Conservation (phyloP, 2,888 invertebrate species). For the Phengaris alcon region DNA sequence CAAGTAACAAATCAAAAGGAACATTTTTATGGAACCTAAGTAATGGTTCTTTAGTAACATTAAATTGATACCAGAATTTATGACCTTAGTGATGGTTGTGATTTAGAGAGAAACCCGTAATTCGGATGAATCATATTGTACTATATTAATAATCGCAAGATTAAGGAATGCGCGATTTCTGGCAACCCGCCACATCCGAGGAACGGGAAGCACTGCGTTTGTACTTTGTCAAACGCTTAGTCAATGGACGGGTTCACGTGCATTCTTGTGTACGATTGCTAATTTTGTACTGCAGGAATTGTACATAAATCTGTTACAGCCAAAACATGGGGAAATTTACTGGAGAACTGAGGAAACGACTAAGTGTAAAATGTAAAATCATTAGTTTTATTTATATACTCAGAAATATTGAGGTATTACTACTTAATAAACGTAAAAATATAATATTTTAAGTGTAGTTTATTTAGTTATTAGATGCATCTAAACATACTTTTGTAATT, state of each 20-base stretch:
- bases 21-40: too few relatives aligned
- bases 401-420: too few relatives aligned
- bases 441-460: too few relatives aligned
- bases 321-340: conserved; percentile 19
- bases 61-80: too few relatives aligned
- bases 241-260: not conserved
- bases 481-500: too few relatives aligned
- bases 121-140: conserved; percentile 6
- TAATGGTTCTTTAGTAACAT: too few relatives aligned
- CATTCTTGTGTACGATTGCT: not conserved
- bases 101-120: not conserved
- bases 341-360: not conserved
- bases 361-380: too few relatives aligned
- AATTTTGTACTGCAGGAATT: not conserved
- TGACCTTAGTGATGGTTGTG: too few relatives aligned
- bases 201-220: conserved; percentile 54
- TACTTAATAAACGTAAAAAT: too few relatives aligned
- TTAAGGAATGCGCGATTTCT: conserved; percentile 54
- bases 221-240: conserved; percentile 50
- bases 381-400: too few relatives aligned
- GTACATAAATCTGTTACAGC: not conserved
- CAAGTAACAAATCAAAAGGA: too few relatives aligned
- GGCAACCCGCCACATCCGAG: conserved; percentile 55
- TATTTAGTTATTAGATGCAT: too few relatives aligned
- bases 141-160: conserved; percentile 32